These are phyloP conservation scores for Asteroscopus sphinx DNA, from an alignment of 2,888 invertebrate species.

Conservation along the genomic window DNA sequence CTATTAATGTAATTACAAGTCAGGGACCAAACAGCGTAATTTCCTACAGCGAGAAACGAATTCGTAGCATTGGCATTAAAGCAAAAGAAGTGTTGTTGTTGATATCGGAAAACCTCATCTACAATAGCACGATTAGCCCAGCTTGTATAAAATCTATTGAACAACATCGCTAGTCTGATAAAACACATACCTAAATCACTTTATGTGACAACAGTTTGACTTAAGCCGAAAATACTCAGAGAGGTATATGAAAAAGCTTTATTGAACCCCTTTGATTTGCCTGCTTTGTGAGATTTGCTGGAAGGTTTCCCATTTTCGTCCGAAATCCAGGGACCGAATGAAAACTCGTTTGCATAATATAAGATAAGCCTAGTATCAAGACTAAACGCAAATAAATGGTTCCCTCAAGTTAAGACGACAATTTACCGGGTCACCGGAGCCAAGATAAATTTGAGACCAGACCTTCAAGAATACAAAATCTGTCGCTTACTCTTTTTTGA, in stretches of 20 bases:
- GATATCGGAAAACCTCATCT: slow-evolving; percentile 34
- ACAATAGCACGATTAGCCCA: slow-evolving; percentile 47
- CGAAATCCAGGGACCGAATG: slow-evolving; percentile 69
- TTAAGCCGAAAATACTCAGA: slow-evolving; percentile 54
- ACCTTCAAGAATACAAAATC: slow-evolving; percentile 76
- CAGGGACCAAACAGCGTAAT: slow-evolving; percentile 4
- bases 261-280: slow-evolving; percentile 68
- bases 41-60: not conserved
- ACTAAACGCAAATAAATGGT: slow-evolving; percentile 85
- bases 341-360: slow-evolving; percentile 84
- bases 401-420: slow-evolving; percentile 82
- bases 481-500: slow-evolving; percentile 68
- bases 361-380: slow-evolving; percentile 78
- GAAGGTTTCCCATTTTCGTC: slow-evolving; percentile 66
- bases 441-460: slow-evolving; percentile 78
- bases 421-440: slow-evolving; percentile 82
- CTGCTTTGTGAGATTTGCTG: slow-evolving; percentile 66
- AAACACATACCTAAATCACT: slow-evolving; percentile 42
- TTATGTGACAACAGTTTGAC: slow-evolving; percentile 49
- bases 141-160: slow-evolving; percentile 56
- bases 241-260: slow-evolving; percentile 65
- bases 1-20: slow-evolving; percentile 9
- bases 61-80: not conserved
- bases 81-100: slow-evolving; percentile 10
- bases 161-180: slow-evolving; percentile 48